Evolutionary conservation across 2,797 vertebrate species (phyloP).

Genomic region (Pangasius sanitwongsei): DNA sequence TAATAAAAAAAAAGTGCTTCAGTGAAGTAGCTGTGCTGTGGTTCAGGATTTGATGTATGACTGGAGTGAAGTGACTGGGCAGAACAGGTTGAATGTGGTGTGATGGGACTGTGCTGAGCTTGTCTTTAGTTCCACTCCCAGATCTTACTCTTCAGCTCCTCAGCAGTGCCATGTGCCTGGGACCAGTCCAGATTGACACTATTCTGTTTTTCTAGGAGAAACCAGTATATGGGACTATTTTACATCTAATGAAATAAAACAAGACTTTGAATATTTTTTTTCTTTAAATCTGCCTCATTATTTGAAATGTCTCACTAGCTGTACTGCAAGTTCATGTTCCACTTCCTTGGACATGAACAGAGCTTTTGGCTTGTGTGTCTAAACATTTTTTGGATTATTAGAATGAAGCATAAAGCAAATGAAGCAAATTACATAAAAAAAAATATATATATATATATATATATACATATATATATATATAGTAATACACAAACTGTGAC

Average conservation of each 20-base stretch:
- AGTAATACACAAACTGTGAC: neutral
- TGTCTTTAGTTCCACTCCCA: conserved; percentile 19
- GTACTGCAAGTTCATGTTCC: neutral
- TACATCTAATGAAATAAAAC: conserved; percentile 72
- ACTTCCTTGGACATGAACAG: neutral
- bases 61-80: neutral
- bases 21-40: conserved; percentile 26
- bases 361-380: neutral
- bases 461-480: no score
- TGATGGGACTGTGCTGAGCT: neutral
- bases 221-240: conserved; percentile 64
- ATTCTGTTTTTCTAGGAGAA: conserved; percentile 61
- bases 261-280: conserved; percentile 66
- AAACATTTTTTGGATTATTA: neutral
- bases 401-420: neutral
- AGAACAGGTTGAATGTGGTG: conserved; percentile 26
- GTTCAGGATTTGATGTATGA: neutral
- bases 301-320: conserved; percentile 4
- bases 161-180: conserved; percentile 4
- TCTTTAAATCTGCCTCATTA: conserved; percentile 41
- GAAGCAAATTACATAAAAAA: neutral
- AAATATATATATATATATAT: no score
- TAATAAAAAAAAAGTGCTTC: neutral
- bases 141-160: conserved; percentile 1
- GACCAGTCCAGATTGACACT: conserved; percentile 36